Base-by-base conservation (phyloP, 2,113 vertebrate genomes). In the Bambusicola thoracicus region DNA sequence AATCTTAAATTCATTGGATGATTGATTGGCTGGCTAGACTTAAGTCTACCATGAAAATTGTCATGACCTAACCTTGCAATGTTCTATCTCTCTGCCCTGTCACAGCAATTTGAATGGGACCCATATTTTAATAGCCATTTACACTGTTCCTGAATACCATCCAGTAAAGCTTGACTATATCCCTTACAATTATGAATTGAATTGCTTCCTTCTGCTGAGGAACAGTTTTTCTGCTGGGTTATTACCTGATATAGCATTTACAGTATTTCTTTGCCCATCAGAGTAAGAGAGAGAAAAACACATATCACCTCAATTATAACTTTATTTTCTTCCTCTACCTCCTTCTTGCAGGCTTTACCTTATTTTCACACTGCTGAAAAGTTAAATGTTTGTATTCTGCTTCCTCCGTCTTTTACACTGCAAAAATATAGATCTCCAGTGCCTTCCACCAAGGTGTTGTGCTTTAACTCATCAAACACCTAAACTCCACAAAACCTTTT, bases 1-100 rank as follows among this genome's bases (percentile, higher is more conserved):
- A 96, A 83, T 85, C 67, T 89, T 77, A 75, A 87, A 81, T 62
- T 3, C 22, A 76, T 58, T 76, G 48, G n/a, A 25, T 79, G 85
- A 93, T 84, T 90, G 76, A 92, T 91, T 87, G 53, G 16, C n/a
- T 94, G 91, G 16, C 58, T 92, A 74, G 70, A 87, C 58, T 69
- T 61, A 44, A 58, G 87, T 62, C 58, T 85, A 75, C 81, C 75
- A 67, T 61, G 78, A 89, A 93, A 94, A 86, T 63, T 59, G 68
- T 34, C 86, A 86, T 91, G 66, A 91, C 56, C 74, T 79, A 66
- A 78, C 58, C 70, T 91, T 91, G 40, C 30, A 79, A 48, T 69
- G 29, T 77, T 77, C 29, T 69, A 18, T 85, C 30, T 85, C 21
- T 69, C 63, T 83, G 30, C 13, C 62, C 30, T 80, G 25, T 83